A percentile compares a stretch with the other conserved stretches of the same genome.
phyloP scores from a whole-genome alignment of 2,888 invertebrate species.

The Halictus quadricinctus region DNA sequence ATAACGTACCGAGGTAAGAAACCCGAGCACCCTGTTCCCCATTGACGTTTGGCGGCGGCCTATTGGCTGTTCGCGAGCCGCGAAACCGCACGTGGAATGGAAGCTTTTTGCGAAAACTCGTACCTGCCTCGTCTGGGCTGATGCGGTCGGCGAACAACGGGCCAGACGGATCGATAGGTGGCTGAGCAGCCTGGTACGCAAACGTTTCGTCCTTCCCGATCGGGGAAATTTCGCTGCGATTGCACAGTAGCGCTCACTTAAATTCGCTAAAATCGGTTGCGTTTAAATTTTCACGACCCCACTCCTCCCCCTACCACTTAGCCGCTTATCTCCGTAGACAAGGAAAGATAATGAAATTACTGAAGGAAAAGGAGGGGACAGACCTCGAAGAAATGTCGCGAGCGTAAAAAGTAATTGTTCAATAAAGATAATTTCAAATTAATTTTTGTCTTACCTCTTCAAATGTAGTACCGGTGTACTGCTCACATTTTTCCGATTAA shows the following conservation, averaged over 20 bases:
- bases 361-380: not conserved
- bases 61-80: constrained; percentile 46
- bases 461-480: not conserved
- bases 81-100: constrained; percentile 30
- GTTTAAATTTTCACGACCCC: not conserved
- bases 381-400: not conserved
- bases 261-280: not conserved
- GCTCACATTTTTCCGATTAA: not conserved
- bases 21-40: constrained; percentile 23
- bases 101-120: constrained; percentile 46
- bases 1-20: constrained; percentile 21
- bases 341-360: not conserved
- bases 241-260: not conserved
- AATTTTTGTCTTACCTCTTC: not conserved
- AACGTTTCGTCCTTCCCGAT: constrained; percentile 27
- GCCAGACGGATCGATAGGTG: constrained; percentile 52
- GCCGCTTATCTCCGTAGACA: not conserved
- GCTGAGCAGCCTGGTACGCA: constrained; percentile 14
- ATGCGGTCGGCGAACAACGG: constrained; percentile 27
- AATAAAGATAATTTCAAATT: not conserved
- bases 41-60: constrained; percentile 15
- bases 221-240: not conserved
- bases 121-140: constrained; percentile 25
- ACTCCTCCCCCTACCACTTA: not conserved
- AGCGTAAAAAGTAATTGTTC: no score